Conservation (phyloP, 2,797 vertebrate genomes). For the Malurus splendens region DNA sequence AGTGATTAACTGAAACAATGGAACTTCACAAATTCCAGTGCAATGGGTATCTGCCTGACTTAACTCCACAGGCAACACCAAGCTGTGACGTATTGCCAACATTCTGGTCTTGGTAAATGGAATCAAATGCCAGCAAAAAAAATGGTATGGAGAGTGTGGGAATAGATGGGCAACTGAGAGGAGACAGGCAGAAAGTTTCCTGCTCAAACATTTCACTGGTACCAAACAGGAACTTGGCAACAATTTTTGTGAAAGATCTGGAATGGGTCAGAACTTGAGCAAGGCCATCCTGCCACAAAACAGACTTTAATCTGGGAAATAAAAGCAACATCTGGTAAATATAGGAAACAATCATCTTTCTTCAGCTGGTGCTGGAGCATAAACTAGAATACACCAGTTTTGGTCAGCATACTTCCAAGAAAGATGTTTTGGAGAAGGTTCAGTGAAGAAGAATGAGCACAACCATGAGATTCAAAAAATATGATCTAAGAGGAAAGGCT, state of each 20-base stretch:
- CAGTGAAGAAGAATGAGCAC: neutral
- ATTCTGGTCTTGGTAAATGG: neutral
- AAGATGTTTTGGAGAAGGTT: neutral
- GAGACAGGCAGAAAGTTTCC: neutral
- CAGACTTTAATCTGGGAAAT: neutral
- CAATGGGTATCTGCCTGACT: neutral
- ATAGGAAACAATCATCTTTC: neutral
- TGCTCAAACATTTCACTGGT: neutral
- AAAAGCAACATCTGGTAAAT: neutral
- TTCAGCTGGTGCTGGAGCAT: neutral
- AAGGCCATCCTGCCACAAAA: neutral
- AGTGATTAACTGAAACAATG: neutral
- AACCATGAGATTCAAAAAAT: neutral
- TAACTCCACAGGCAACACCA: neutral
- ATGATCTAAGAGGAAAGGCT: neutral
- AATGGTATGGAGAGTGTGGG: rapidly evolving
- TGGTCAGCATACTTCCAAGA: neutral
- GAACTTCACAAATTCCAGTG: neutral
- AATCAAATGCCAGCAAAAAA: neutral
- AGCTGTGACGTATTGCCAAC: neutral
- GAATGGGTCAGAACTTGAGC: neutral
- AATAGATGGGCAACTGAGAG: rapidly evolving
- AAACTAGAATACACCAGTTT: neutral
- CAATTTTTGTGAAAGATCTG: neutral
- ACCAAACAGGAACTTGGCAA: neutral